Base-by-base conservation (phyloP, 2,797 vertebrate species). In the Sebastes kiyomatsui region DNA sequence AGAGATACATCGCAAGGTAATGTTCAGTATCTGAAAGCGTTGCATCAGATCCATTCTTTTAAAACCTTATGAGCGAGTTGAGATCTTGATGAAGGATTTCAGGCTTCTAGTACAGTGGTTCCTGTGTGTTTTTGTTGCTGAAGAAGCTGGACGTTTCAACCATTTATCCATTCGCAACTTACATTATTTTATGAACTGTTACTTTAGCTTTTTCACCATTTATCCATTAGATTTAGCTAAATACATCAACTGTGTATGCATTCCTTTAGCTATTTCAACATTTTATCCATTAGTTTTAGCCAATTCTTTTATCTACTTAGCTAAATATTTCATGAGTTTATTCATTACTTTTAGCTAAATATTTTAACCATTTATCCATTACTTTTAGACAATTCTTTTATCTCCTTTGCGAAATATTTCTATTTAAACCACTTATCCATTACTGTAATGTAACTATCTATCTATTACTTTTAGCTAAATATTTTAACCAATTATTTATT, bases 1-100 rank as follows among this genome's bases (percentile, higher is more conserved):
- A 99, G 77, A 93, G 99, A 93, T 98, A 98, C 90, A 99, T 99
- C 70, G 97, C 98, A 94, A 99, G 99, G 99, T 99, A 99, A 97
- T 86, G 84, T 82, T 83, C 67, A 35, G 7, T 77, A 32, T 56
- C 23, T 49, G 4, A 42, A 8, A 35, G 1, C 7, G 4, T 1
- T 28, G 25, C n/a, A 38, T 42, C 6, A 52, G 52, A 60, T 6
- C 1, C 1, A 7, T 22, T 66, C 7, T 58, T 79, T 25, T 10
- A 20, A 25, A 28, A 5, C 0, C 9, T 16, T 68, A 20, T 16
- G 22, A n/a, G 67, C 20, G 2, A 14, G 3, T 54, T 58, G 18
- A 28, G 22, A 28, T 62, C 20, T 11, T 33, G 23, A 27, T 55
- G 13, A 32, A 64, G 2, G 38, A 54, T n/a, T 67, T 67, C 6